Evolutionary conservation across 53 echinoderm and acorn worm genomes (phyloP), one percentile per base, ranked within the genome.

Genomic region (Crossaster papposus): DNA sequence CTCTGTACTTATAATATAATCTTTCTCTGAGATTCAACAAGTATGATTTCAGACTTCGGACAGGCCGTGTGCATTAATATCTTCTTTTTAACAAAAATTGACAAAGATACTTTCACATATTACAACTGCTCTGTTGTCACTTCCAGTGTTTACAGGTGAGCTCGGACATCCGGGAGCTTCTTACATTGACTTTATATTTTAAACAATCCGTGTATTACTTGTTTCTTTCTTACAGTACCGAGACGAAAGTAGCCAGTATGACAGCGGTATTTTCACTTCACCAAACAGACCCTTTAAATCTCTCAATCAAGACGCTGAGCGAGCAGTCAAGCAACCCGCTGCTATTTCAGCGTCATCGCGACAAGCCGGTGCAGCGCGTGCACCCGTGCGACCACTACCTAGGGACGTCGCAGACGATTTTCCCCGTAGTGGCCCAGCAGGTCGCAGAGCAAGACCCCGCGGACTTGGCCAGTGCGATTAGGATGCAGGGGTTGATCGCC

Each of bases 291-390:
- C 62, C 87, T 15, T 31, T 87, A 77, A 77, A 87, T 77, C 55
- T 87, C 4, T 87, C 84, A 58, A 54, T 62, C 23, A 75, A 87
- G 74, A 12, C 75, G n/a, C n/a, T n/a, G 15, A 15, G 38, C 2
- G 89, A 80, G 35, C 72, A 18, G 12, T n/a, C 30, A 3, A 51
- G 23, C 70, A 38, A 53, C 35, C n/a, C 13, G n/a, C 15, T n/a
- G 18, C 11, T 62, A 1, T 22, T 52, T 4, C 81, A 81, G 73
- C 79, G 81, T 15, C 74, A 81, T 33, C 29, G 50, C 20, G 90
- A 51, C 37, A 81, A 72, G 30, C 90, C 74, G 20, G 72, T 81
- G 33, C 81, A 81, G 82, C 90, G 55, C 30, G 81, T 90, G 54
- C 74, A 81, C 1, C 80, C 80, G 4, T 71, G 54, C 80, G 81